A percentile compares a stretch with the other conserved stretches of the same genome.
Conservation (phyloP, 2,797 vertebrate genomes). For the Microctenopoma stevenorrisi region DNA sequence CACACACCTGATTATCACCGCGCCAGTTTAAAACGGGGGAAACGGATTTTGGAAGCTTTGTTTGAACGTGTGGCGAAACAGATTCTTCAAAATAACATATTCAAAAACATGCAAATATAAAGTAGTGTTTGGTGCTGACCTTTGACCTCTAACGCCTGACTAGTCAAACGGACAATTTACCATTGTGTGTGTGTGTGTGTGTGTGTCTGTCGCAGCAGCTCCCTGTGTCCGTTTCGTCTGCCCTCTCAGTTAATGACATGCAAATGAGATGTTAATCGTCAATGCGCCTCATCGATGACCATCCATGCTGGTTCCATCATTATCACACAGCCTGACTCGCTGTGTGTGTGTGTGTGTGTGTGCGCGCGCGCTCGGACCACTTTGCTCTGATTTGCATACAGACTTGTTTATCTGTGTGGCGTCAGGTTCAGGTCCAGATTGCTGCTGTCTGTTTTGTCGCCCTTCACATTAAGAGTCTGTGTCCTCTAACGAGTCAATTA, state of each 20-base stretch:
- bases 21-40: too few species aligned
- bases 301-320: constrained; percentile 56
- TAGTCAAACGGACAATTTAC: not conserved
- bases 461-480: constrained; percentile 20
- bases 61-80: not conserved
- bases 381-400: not conserved
- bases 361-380: constrained; percentile 23
- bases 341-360: not conserved
- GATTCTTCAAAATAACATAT: too few species aligned
- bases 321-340: constrained; percentile 31
- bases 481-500: constrained; percentile 28
- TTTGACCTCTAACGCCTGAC: constrained; percentile 16
- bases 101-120: not conserved
- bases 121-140: constrained; percentile 7
- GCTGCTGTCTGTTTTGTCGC: constrained; percentile 12
- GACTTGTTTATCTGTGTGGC: not conserved
- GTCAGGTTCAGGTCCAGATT: constrained; percentile 4
- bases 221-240: constrained; percentile 62
- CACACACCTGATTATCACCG: not conserved
- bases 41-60: not conserved
- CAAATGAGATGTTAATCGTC: constrained; percentile 80
- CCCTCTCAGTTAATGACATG: constrained; percentile 66
- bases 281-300: constrained; percentile 71
- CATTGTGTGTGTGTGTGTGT: not conserved
- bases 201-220: not conserved